phyloP scores from a whole-genome alignment of 2,888 invertebrate genomes.

The Cheilosia vernalis region DNA sequence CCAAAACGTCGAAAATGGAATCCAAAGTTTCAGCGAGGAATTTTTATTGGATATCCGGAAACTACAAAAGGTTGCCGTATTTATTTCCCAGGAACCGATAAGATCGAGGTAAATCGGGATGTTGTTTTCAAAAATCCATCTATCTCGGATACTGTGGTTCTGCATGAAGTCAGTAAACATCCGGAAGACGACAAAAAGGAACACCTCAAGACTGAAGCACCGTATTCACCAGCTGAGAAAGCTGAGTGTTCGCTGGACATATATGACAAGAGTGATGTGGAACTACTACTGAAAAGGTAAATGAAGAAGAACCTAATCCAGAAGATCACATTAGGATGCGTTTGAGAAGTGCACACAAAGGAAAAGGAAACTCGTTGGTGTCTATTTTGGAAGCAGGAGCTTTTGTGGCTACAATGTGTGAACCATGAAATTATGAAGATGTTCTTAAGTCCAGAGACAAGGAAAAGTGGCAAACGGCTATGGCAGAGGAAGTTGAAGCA shows the following conservation, averaged over 20 bases:
- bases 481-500: constrained; percentile 23
- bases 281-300: background rate
- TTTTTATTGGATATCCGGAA: constrained; percentile 28
- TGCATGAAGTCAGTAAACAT: constrained; percentile 13
- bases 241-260: background rate
- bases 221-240: background rate
- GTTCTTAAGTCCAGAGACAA: constrained; percentile 17
- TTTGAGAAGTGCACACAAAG: constrained; percentile 6
- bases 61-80: constrained; percentile 31
- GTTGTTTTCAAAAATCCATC: constrained; percentile 12
- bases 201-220: background rate
- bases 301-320: background rate
- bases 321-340: constrained; percentile 12
- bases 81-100: constrained; percentile 29
- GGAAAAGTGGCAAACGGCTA: constrained; percentile 28
- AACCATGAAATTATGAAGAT: constrained; percentile 26
- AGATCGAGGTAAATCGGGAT: constrained; percentile 29
- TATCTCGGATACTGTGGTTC: constrained; percentile 1
- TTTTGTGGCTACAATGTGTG: constrained; percentile 14
- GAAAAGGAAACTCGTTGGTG: constrained; percentile 1
- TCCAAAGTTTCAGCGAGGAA: constrained; percentile 18
- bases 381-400: constrained; percentile 18
- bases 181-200: constrained; percentile 2
- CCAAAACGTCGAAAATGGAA: constrained; percentile 33
- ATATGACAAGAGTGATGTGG: background rate